Percentiles rank a stretch among this genome's conserved stretches.
These are phyloP conservation scores for Manis crassicaudata DNA, from an alignment of 2,797 vertebrate species.

Conservation along the genomic window DNA sequence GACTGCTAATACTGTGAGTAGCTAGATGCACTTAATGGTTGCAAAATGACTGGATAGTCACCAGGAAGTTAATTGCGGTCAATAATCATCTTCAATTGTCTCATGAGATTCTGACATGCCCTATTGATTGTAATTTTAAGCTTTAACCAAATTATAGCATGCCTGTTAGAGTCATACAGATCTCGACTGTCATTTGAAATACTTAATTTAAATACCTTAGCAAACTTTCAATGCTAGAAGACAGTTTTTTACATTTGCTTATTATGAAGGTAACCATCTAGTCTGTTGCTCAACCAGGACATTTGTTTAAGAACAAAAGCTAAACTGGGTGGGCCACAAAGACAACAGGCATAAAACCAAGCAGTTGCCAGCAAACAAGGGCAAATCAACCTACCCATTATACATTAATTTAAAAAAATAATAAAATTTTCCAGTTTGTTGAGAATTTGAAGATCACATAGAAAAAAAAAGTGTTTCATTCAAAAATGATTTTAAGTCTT, in stretches of 20 bases:
- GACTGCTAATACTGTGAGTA: neutral
- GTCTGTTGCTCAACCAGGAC: neutral
- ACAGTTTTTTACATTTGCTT: neutral
- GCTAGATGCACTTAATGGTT: neutral
- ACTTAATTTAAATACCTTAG: constrained; percentile 38
- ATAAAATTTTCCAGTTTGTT: neutral
- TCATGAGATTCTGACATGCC: constrained; percentile 37
- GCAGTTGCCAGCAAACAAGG: neutral
- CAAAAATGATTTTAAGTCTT: neutral
- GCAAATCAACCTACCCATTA: neutral
- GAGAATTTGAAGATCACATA: constrained; percentile 4
- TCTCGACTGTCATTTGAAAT: neutral
- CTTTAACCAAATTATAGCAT: constrained; percentile 17
- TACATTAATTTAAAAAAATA: neutral
- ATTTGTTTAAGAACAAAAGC: constrained; percentile 4
- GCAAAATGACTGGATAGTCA: constrained; percentile 5
- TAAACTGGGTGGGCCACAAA: neutral
- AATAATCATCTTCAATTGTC: constrained; percentile 33
- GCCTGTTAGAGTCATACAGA: neutral
- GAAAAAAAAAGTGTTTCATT: neutral
- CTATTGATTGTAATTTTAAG: neutral
- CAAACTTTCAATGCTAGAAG: constrained; percentile 22
- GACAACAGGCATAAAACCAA: neutral
- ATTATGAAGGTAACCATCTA: neutral
- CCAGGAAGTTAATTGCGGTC: neutral